A percentile compares a stretch with the other conserved stretches of the same genome.
Evolutionary conservation across 1,140 invertebrate species (phyloP).

Genomic region (Brachionus manjavacas): DNA sequence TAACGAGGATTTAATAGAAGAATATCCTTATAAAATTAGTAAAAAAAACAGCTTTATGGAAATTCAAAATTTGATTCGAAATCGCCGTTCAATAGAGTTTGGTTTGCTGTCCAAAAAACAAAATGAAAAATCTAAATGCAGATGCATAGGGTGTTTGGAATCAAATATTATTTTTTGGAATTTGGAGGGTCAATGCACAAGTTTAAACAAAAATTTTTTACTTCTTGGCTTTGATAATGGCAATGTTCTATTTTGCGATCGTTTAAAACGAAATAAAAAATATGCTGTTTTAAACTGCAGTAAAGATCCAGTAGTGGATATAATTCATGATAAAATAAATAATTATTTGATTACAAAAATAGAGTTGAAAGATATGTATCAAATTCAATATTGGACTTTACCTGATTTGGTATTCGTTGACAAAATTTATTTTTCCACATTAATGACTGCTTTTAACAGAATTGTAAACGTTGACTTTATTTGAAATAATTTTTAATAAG

Average conservation of each 20-base stretch:
- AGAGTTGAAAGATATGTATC: slow-evolving; percentile 46
- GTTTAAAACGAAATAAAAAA: neutral
- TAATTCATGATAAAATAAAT: slow-evolving; percentile 50
- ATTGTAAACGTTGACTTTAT: slow-evolving; percentile 46
- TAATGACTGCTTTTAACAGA: slow-evolving; percentile 49
- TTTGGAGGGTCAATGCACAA: slow-evolving; percentile 50
- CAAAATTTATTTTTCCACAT: slow-evolving; percentile 49
- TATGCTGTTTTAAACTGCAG: slow-evolving; percentile 31
- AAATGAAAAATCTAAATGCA: slow-evolving; percentile 46
- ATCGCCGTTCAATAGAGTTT: neutral
- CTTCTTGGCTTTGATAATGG: slow-evolving; percentile 51
- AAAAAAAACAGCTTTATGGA: neutral
- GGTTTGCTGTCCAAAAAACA: slow-evolving; percentile 45
- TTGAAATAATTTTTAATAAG: neutral
- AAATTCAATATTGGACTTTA: slow-evolving; percentile 53
- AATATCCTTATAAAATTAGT: neutral
- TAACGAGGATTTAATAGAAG: slow-evolving; percentile 48
- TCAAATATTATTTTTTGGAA: slow-evolving; percentile 52
- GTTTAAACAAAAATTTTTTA: slow-evolving; percentile 50
- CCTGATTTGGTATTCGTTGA: slow-evolving; percentile 50
- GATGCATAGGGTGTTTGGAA: slow-evolving; percentile 49
- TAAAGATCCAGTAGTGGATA: slow-evolving; percentile 47
- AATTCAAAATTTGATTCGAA: neutral
- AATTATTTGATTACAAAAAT: slow-evolving; percentile 49
- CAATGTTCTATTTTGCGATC: neutral